These are phyloP conservation scores for Metopolophium dirhodum DNA, from an alignment of 1,140 invertebrate species.

Conservation along the genomic window DNA sequence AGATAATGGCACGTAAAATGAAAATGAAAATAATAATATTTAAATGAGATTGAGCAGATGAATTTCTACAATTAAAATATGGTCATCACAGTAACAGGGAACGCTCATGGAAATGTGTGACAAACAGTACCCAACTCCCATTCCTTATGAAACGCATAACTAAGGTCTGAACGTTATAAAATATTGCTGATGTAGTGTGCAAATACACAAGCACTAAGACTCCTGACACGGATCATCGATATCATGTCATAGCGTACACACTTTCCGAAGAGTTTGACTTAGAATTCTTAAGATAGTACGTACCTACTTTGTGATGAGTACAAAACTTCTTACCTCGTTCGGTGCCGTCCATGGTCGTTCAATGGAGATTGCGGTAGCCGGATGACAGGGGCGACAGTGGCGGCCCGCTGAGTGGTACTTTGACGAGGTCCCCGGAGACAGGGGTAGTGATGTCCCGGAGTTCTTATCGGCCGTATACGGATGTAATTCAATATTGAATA, in stretches of 20 bases:
- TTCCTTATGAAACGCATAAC: background rate
- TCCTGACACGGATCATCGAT: background rate
- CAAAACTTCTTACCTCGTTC: slow-evolving; percentile 35
- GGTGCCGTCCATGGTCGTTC: slow-evolving; percentile 29
- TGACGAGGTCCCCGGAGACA: background rate
- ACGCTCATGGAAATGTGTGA: background rate
- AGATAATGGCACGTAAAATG: background rate
- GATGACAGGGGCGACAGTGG: background rate
- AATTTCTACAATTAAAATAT: background rate
- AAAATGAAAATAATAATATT: background rate
- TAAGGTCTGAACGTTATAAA: background rate
- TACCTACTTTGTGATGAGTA: background rate
- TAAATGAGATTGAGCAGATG: too few relatives aligned
- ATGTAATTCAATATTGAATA: background rate
- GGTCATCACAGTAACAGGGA: background rate
- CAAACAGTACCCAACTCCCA: background rate
- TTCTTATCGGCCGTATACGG: background rate
- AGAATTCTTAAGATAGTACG: background rate
- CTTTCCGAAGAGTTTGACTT: background rate
- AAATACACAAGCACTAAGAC: background rate
- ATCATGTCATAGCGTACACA: background rate
- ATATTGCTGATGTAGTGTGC: background rate
- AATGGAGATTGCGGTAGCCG: background rate
- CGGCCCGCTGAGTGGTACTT: background rate
- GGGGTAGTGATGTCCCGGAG: background rate